Conservation (phyloP, 2,888 invertebrate genomes). For the Chromoteleia sp. region DNA sequence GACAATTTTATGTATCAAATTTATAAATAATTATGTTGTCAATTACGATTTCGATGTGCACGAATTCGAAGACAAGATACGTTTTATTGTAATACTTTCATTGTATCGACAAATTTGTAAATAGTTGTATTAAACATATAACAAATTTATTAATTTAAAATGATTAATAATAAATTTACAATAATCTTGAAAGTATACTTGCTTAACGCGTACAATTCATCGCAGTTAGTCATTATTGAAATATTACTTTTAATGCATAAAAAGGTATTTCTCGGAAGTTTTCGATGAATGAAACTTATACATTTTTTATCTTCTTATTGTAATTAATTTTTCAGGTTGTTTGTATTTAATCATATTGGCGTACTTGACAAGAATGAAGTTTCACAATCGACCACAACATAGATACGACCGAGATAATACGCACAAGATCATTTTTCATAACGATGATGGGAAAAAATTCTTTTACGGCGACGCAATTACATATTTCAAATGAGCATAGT, state of each 20-base stretch:
- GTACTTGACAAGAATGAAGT: slow-evolving; percentile 23
- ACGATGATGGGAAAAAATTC: slow-evolving; percentile 17
- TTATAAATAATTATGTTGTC: neutral
- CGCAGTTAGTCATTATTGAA: too few relatives aligned
- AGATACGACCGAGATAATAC: slow-evolving; percentile 29
- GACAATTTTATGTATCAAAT: neutral
- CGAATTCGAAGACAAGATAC: too few relatives aligned
- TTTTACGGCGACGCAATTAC: slow-evolving; percentile 12
- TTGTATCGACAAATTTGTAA: too few relatives aligned
- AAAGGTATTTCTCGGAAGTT: neutral
- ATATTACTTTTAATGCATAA: too few relatives aligned
- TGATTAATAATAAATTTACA: too few relatives aligned
- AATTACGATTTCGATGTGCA: too few relatives aligned
- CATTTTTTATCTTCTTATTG: neutral
- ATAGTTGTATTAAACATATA: too few relatives aligned
- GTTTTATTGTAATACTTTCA: too few relatives aligned
- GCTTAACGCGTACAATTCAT: too few relatives aligned
- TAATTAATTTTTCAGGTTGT: slow-evolving; percentile 10
- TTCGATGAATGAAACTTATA: neutral
- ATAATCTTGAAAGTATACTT: too few relatives aligned
- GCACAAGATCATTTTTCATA: slow-evolving; percentile 35
- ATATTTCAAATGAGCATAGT: slow-evolving; percentile 7
- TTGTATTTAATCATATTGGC: slow-evolving; percentile 17
- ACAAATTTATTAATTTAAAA: too few relatives aligned
- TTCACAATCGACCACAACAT: slow-evolving; percentile 22